Conservation (phyloP, 2,113 vertebrate species). For the Lophura nycthemera region DNA sequence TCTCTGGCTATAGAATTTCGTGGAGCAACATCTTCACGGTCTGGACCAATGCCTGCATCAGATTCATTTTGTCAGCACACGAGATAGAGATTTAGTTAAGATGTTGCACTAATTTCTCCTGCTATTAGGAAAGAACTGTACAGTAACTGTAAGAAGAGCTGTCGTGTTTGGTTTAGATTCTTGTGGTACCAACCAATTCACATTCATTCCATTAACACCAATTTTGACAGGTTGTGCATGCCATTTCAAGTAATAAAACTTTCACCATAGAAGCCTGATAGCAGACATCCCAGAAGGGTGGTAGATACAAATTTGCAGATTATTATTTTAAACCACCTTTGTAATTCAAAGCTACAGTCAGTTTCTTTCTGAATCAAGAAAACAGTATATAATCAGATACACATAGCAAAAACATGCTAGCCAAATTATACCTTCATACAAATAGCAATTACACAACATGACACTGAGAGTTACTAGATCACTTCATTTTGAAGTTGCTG, state of each 20-base stretch:
- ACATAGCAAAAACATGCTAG: not conserved
- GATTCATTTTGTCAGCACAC: not conserved
- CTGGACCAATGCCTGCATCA: not conserved
- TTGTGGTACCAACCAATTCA: slow-evolving; percentile 1
- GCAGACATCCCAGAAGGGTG: not conserved
- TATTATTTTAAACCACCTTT: not conserved
- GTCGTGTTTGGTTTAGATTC: slow-evolving; percentile 46
- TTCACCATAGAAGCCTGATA: not conserved
- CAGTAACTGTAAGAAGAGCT: not conserved
- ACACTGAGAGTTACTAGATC: not conserved
- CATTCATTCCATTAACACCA: slow-evolving; percentile 12
- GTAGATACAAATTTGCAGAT: not conserved
- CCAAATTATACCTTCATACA: not conserved
- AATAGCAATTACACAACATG: not conserved
- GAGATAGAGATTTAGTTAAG: not conserved
- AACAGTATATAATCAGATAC: not conserved
- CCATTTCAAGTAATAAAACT: not conserved
- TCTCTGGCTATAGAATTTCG: not conserved
- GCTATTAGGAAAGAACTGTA: slow-evolving; percentile 7
- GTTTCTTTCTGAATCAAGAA: not conserved
- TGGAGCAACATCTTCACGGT: not conserved
- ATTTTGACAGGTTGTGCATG: not conserved
- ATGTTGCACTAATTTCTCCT: slow-evolving; percentile 5
- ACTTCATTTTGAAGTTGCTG: slow-evolving; percentile 26
- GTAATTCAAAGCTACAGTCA: slow-evolving; percentile 9